Base-by-base conservation (phyloP, 2,888 invertebrate genomes). In the Drosophila subsilvestris region DNA sequence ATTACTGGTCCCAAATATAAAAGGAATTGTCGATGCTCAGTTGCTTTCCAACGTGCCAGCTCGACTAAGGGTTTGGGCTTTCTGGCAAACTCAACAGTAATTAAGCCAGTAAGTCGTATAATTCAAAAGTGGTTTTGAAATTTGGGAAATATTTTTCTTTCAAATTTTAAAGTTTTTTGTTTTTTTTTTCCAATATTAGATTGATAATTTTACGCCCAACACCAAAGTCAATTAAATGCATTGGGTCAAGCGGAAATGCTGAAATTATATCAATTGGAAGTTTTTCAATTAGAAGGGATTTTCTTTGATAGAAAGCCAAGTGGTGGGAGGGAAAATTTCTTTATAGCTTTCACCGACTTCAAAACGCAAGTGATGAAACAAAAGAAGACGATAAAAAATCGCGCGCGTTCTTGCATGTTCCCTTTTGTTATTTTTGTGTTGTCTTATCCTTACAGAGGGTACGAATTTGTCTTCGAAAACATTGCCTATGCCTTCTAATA, bases 181-280 rank as follows among this genome's bases (percentile, higher is more conserved):
- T 17, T 17, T 27, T 17, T 25, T 44, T 42, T 20, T 43, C 22
- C 18, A 22, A 22, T 20, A 54, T 54, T 22, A 43, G 17, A 17
- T 55, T 55, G 2, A 45, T 27, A 12, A 29, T 44, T 55, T 55
- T 55, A 25, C 25, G 20, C 17, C 25, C 25, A 7, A 29, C 44
- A 9, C 55, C 27, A 10, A 55, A 29, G 9, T 55, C 55, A 43
- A 55, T n/a, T 44, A 55, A 42, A 18, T 55, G 44, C 44, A 45
- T 44, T 55, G 44, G 44, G 42, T 55, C 29, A 6, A 27, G 25
- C 12, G 44, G 44, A 45, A 55, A 55, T 25, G 22, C 9, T 17
- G 55, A 7, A 18, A 55, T 44, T n/a, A 55, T 18, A 18, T 43
- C 17, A 17, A 55, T 44, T 5, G 25, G 43, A 9, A 45, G 8